A percentile compares a stretch with the other conserved stretches of the same genome.
Evolutionary conservation across 2,113 vertebrate species (phyloP).

Genomic region (Seriola rivoliana): DNA sequence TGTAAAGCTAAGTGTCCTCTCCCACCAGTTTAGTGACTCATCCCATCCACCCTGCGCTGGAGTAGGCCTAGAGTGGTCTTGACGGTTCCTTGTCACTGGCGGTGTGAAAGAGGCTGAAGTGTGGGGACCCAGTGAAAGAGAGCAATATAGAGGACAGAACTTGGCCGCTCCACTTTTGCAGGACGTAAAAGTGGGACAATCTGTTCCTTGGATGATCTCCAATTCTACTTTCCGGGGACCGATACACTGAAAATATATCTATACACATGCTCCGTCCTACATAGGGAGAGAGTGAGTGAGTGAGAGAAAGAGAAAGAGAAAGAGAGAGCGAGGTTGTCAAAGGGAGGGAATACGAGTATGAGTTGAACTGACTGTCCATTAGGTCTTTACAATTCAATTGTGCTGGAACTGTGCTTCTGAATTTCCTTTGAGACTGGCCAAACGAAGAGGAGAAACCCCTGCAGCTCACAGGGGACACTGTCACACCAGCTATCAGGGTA

Average conservation of each 20-base stretch:
- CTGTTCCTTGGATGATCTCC: conserved; percentile 89
- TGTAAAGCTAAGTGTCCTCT: conserved; percentile 39
- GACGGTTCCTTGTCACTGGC: conserved; percentile 34
- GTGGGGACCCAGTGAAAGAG: conserved; percentile 71
- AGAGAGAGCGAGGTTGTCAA: conserved; percentile 56
- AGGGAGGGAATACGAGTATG: conserved; percentile 33
- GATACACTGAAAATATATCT: conserved; percentile 89
- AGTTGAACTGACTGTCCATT: conserved; percentile 21
- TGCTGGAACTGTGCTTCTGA: neutral
- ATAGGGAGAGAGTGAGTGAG: conserved; percentile 76
- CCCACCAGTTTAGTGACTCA: conserved; percentile 53
- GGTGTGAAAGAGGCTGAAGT: conserved; percentile 67
- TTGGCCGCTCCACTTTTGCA: conserved; percentile 86
- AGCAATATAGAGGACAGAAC: conserved; percentile 80
- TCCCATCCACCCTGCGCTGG: conserved; percentile 42
- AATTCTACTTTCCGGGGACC: conserved; percentile 88
- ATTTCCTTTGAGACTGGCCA: conserved; percentile 23
- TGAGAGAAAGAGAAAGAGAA: conserved; percentile 3
- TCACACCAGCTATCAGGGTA: neutral
- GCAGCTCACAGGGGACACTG: neutral
- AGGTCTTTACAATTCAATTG: conserved; percentile 28
- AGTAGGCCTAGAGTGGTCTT: conserved; percentile 39
- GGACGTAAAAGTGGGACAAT: conserved; percentile 87
- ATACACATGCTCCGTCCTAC: conserved; percentile 85
- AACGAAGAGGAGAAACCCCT: conserved; percentile 14